Percentiles rank a stretch among this genome's conserved stretches.
Conservation (phyloP, 64 coral and sea anemone species). For the Cladopsammia gracilis region DNA sequence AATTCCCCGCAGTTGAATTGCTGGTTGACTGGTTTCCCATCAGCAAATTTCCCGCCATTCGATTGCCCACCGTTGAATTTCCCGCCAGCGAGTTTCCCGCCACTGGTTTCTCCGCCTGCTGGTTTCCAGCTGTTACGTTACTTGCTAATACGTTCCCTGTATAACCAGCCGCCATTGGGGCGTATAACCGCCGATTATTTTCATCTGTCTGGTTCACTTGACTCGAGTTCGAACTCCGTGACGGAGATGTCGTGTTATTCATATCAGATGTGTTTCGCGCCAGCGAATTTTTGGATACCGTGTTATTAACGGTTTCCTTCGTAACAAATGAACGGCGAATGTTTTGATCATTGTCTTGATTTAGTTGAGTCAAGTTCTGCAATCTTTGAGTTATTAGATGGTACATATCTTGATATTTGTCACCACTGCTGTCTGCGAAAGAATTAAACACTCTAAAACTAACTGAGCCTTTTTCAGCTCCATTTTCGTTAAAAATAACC, state of each 20-base stretch:
- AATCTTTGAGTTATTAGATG: slow-evolving; percentile 9
- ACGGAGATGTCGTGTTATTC: neutral
- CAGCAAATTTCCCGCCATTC: neutral
- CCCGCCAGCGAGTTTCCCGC: too few relatives aligned
- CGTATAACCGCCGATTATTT: slow-evolving; percentile 10
- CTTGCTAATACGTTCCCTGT: too few relatives aligned
- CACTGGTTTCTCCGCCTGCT: neutral
- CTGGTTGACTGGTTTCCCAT: neutral
- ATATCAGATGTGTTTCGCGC: neutral
- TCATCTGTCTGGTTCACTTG: neutral
- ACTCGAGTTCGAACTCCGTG: neutral
- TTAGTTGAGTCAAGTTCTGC: slow-evolving; percentile 31
- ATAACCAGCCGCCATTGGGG: neutral
- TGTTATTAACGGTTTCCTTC: neutral
- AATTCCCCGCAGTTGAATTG: neutral
- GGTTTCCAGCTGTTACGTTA: neutral
- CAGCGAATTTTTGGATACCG: neutral
- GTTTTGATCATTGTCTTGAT: neutral
- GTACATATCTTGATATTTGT: slow-evolving; percentile 32
- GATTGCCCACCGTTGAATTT: neutral
- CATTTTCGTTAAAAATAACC: neutral
- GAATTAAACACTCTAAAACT: neutral
- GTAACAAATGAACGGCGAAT: neutral
- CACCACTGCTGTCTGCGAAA: slow-evolving; percentile 20
- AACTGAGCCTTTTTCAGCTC: too few relatives aligned